These are phyloP conservation scores for Chiloscyllium punctatum DNA, from an alignment of 2,797 vertebrate genomes.

Conservation along the genomic window DNA sequence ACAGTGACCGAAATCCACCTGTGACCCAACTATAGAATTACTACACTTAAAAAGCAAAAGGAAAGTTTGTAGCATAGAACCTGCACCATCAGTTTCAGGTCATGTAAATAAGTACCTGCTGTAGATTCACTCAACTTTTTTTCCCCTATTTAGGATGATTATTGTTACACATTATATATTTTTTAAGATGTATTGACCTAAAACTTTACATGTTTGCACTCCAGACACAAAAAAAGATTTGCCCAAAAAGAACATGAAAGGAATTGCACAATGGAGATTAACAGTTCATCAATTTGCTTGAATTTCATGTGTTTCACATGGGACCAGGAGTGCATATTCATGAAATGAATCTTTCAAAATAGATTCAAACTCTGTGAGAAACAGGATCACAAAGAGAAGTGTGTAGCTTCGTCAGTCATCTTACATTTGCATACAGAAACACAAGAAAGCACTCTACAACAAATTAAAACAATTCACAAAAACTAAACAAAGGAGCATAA, in stretches of 20 bases:
- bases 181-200: no score
- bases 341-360: background rate
- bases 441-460: background rate
- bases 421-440: background rate
- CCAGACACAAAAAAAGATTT: background rate
- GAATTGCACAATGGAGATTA: background rate
- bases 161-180: no score
- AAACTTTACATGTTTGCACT: background rate
- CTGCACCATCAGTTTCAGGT: background rate
- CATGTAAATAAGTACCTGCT: no score
- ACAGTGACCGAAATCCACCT: no score
- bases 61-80: background rate
- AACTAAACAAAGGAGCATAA: background rate
- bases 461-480: constrained; percentile 22
- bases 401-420: background rate
- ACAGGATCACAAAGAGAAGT: background rate
- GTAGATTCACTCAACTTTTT: background rate
- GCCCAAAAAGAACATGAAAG: background rate
- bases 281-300: background rate
- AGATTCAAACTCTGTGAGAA: background rate
- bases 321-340: background rate
- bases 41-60: background rate
- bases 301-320: background rate
- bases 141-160: background rate
- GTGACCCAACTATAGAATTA: no score